phyloP scores from a whole-genome alignment of 2,113 vertebrate species.

The Pleuronectes platessa region DNA sequence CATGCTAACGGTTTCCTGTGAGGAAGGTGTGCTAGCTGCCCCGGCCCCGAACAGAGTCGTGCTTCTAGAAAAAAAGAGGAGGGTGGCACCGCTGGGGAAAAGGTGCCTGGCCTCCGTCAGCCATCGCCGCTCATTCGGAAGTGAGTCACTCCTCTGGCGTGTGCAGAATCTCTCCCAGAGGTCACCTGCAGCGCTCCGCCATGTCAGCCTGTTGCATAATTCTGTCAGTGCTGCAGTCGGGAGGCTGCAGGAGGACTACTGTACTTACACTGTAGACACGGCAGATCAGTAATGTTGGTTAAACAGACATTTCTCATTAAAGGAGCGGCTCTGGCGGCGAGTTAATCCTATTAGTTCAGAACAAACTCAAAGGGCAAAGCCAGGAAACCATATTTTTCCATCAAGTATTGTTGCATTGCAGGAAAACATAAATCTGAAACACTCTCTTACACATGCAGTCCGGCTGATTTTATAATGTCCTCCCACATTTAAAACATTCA shows the following conservation, averaged over 20 bases:
- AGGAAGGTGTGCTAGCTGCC: constrained; percentile 40
- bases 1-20: constrained; percentile 42
- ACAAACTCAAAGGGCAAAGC: neutral
- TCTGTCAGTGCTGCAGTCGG: constrained; percentile 12
- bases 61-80: constrained; percentile 34
- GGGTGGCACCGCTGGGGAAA: constrained; percentile 47
- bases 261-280: constrained; percentile 19
- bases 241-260: constrained; percentile 14
- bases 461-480: neutral
- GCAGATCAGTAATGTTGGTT: constrained; percentile 15
- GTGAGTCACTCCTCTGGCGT: constrained; percentile 60
- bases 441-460: neutral
- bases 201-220: constrained; percentile 57
- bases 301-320: constrained; percentile 1
- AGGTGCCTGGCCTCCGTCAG: constrained; percentile 69
- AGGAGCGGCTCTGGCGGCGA: constrained; percentile 10
- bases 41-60: constrained; percentile 49
- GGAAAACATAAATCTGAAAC: neutral
- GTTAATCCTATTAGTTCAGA: constrained; percentile 12
- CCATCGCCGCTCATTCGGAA: constrained; percentile 61
- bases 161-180: constrained; percentile 59
- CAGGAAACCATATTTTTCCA: neutral
- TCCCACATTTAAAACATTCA: neutral
- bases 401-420: no score
- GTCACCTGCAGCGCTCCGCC: constrained; percentile 54